phyloP scores from a whole-genome alignment of 2,113 vertebrate species.

The Himantopus leucocephalus region DNA sequence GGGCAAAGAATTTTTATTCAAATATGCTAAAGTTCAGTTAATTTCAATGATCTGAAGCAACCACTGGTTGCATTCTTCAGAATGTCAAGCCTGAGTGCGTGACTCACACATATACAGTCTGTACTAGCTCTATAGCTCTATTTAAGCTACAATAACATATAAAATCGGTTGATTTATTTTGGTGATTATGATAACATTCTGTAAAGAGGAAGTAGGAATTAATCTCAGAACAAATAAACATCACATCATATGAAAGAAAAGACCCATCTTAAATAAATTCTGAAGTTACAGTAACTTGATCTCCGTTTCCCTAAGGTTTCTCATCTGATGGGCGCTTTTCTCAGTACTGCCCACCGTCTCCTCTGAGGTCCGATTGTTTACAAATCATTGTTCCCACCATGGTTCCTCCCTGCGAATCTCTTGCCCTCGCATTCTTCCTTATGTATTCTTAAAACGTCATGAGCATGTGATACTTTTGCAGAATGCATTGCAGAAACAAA shows the following conservation, averaged over 20 bases:
- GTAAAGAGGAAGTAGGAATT: not conserved
- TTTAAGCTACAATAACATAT: not conserved
- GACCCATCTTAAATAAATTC: not conserved
- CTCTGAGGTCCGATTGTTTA: not conserved
- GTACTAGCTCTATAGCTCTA: not conserved
- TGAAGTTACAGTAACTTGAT: not conserved
- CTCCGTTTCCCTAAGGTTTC: not conserved
- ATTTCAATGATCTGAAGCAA: not conserved
- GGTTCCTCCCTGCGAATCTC: not conserved
- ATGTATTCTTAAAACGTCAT: not conserved
- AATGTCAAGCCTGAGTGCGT: rapidly evolving
- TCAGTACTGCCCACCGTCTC: not conserved
- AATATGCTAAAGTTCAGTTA: not conserved
- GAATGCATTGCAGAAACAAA: not conserved
- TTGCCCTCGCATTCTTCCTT: not conserved
- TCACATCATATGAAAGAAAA: not conserved
- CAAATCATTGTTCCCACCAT: not conserved
- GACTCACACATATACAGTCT: not conserved
- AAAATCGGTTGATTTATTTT: not conserved
- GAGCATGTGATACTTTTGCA: not conserved
- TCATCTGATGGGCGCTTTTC: not conserved
- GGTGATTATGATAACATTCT: not conserved
- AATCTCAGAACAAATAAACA: not conserved
- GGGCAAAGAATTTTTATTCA: not conserved
- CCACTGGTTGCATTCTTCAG: not conserved